phyloP scores from a whole-genome alignment of 2,888 invertebrate genomes.

The Saturnia pavonia region DNA sequence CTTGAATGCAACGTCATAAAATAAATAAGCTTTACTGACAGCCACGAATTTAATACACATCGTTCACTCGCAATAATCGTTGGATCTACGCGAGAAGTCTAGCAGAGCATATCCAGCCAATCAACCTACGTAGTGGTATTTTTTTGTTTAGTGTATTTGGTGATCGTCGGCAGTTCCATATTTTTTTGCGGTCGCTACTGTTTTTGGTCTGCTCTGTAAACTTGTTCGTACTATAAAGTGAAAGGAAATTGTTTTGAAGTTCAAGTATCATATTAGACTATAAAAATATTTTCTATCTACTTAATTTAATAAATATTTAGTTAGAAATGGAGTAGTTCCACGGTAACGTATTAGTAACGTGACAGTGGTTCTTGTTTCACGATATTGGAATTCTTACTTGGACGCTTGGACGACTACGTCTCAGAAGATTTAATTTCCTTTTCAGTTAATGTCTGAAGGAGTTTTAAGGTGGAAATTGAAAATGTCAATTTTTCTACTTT shows the following conservation, averaged over 20 bases:
- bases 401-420: constrained; percentile 8
- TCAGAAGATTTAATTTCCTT: constrained; percentile 22
- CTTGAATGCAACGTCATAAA: too few relatives aligned
- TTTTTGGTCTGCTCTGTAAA: too few relatives aligned
- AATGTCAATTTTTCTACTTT: constrained; percentile 19
- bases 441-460: constrained; percentile 17
- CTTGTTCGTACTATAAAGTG: too few relatives aligned
- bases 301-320: not conserved
- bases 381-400: constrained; percentile 21
- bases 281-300: not conserved
- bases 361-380: constrained; percentile 18
- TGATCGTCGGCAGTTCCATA: too few relatives aligned
- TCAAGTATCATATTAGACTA: not conserved
- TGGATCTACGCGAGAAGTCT: too few relatives aligned
- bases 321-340: not conserved
- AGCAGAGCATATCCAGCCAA: too few relatives aligned
- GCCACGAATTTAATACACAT: too few relatives aligned
- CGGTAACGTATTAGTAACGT: constrained; percentile 7
- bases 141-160: too few relatives aligned
- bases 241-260: not conserved
- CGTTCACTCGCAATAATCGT: too few relatives aligned
- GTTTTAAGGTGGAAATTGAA: constrained; percentile 19
- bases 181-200: too few relatives aligned
- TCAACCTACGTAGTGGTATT: too few relatives aligned
- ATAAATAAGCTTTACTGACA: too few relatives aligned